Base-by-base conservation (phyloP, 2,888 invertebrate species). In the Eilema depressum region DNA sequence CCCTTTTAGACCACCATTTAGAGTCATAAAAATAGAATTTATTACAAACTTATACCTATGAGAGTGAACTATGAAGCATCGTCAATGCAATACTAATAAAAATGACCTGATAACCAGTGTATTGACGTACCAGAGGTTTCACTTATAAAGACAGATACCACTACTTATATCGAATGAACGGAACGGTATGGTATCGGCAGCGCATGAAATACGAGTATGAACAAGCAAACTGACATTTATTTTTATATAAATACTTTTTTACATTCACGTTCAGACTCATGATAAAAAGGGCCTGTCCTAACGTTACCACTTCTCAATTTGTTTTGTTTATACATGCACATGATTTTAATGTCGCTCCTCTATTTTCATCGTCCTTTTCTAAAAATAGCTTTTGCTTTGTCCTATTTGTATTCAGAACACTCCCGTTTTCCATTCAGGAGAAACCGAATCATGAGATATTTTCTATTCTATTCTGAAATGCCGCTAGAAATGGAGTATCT, bases 371-470 rank as follows among this genome's bases (percentile, higher is more conserved):
- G 63, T 67, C 67, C 33, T 63, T 61, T 66, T 62, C 69, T 11
- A 60, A 74, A 76, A 76, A 75, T 73, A 66, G 62, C 64, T 23
- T 25, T 65, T 60, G 12, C n/a, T 26, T 65, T 33, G 7, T 12
- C 37, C 68, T 80, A 75, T 74, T 78, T 75, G 75, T 75, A 78
- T 78, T 75, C 77, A 53, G 57, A 69, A 30, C 71, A 63, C 64
- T 73, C 37, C 56, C 69, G 60, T 71, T 75, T 75, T 70, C 37
- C 68, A 66, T 68, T 76, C 28, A 65, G 75, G 28, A 71, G 65
- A 63, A 73, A 73, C 47, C 57, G 64, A 71, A 73, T 69, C 62
- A 64, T 30, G 41, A 4, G 33, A 66, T 30, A 59, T 71, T 74
- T 66, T 57, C 30, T 53, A 14, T 62, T 72, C 30, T 67, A 66